A percentile compares a stretch with the other conserved stretches of the same genome.
Conservation (phyloP, 2,797 vertebrate species). For the Sebastes cheni region DNA sequence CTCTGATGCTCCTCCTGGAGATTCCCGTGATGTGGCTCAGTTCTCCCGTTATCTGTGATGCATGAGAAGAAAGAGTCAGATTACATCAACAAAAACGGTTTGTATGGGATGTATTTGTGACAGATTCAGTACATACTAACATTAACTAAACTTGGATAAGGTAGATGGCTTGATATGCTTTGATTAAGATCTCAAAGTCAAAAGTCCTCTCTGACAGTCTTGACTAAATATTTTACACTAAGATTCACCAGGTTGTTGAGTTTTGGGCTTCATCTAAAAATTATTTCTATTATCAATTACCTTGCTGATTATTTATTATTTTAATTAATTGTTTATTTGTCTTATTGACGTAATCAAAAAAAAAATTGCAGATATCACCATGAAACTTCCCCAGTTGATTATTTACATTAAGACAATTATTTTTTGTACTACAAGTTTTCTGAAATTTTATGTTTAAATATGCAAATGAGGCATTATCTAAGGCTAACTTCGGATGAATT, state of each 20-base stretch:
- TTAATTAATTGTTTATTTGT: no score
- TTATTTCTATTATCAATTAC: no score
- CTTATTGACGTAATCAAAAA: no score
- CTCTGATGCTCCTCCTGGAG: slow-evolving; percentile 83
- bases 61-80: not conserved
- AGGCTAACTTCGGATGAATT: not conserved
- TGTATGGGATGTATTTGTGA: not conserved
- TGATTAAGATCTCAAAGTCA: no score
- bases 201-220: no score
- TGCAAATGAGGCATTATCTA: not conserved
- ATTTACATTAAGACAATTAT: not conserved
- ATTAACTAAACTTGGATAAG: not conserved
- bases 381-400: not conserved
- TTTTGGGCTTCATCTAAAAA: no score
- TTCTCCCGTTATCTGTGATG: slow-evolving; percentile 85
- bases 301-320: no score
- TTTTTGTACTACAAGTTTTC: no score
- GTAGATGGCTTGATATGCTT: not conserved
- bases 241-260: no score
- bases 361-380: not conserved
- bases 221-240: not conserved
- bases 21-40: slow-evolving; percentile 91
- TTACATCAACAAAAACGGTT: not conserved
- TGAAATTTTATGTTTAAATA: not conserved
- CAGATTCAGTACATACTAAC: not conserved